These are phyloP conservation scores for Anthophora plumipes DNA, from an alignment of 2,888 invertebrate species.

Conservation along the genomic window DNA sequence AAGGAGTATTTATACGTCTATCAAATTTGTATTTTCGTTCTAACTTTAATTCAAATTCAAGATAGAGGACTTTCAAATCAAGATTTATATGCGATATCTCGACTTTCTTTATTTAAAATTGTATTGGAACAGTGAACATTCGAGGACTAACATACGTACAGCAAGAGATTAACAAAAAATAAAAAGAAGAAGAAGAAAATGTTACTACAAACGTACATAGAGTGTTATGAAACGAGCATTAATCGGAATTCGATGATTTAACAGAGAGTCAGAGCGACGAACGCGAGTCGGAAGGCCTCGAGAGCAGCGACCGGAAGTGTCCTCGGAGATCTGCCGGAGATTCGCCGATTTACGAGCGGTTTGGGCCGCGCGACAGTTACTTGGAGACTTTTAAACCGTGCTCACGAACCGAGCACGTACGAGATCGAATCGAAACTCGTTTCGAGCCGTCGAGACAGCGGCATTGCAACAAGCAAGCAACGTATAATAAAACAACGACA, in stretches of 20 bases:
- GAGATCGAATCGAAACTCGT: slow-evolving; percentile 48
- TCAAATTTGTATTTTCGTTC: too few relatives aligned
- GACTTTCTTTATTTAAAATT: too few relatives aligned
- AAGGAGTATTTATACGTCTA: too few relatives aligned
- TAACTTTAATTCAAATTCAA: too few relatives aligned
- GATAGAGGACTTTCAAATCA: too few relatives aligned
- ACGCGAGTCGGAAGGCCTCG: not conserved
- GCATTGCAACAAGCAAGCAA: not conserved
- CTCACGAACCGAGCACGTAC: slow-evolving; percentile 37
- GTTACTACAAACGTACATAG: too few relatives aligned
- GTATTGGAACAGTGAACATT: too few relatives aligned
- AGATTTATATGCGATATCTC: too few relatives aligned
- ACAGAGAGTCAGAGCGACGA: not conserved
- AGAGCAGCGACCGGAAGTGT: slow-evolving; percentile 16
- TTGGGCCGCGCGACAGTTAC: slow-evolving; percentile 29
- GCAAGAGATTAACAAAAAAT: too few relatives aligned
- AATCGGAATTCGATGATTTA: not conserved
- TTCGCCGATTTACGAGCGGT: slow-evolving; percentile 36
- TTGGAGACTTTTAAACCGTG: slow-evolving; percentile 43
- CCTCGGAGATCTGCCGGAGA: slow-evolving; percentile 14
- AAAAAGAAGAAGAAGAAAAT: not conserved
- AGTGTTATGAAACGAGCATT: not conserved
- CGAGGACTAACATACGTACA: too few relatives aligned
- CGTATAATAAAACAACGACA: not conserved
- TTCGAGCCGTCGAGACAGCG: slow-evolving; percentile 29